Percentiles rank a stretch among this genome's conserved stretches.
These are phyloP conservation scores for Tenthredo distinguenda DNA, from an alignment of 2,888 invertebrate species.

Conservation along the genomic window DNA sequence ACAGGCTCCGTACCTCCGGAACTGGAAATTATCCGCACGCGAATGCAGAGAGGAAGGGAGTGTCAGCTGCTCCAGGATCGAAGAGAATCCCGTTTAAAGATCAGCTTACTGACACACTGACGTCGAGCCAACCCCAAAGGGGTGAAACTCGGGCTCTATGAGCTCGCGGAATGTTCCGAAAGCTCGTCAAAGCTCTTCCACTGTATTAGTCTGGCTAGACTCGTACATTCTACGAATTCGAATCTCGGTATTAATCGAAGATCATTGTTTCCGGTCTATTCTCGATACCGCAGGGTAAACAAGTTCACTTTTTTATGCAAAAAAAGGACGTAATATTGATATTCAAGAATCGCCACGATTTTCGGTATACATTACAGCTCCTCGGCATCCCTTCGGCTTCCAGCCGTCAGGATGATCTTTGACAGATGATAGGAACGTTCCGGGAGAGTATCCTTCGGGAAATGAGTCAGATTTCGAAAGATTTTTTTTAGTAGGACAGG, in stretches of 20 bases:
- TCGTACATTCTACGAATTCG: background rate
- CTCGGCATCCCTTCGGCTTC: background rate
- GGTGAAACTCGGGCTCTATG: conserved; percentile 2
- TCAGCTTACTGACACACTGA: conserved; percentile 23
- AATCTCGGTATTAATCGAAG: background rate
- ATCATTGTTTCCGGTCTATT: background rate
- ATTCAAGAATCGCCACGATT: conserved; percentile 33
- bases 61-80: background rate
- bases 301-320: background rate
- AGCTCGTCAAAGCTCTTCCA: background rate
- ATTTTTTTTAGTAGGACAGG: background rate
- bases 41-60: background rate
- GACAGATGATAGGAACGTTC: conserved; percentile 23
- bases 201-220: background rate
- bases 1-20: background rate
- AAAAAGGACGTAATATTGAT: background rate
- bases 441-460: conserved; percentile 32
- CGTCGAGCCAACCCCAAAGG: conserved; percentile 16
- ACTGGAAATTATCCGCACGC: conserved; percentile 13
- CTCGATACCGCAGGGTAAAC: background rate
- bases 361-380: background rate
- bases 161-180: conserved; percentile 17
- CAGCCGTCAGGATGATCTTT: conserved; percentile 29
- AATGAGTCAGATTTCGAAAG: conserved; percentile 30
- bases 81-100: conserved; percentile 30